Conservation (phyloP, 2,113 vertebrate species). For the Bos javanicus region DNA sequence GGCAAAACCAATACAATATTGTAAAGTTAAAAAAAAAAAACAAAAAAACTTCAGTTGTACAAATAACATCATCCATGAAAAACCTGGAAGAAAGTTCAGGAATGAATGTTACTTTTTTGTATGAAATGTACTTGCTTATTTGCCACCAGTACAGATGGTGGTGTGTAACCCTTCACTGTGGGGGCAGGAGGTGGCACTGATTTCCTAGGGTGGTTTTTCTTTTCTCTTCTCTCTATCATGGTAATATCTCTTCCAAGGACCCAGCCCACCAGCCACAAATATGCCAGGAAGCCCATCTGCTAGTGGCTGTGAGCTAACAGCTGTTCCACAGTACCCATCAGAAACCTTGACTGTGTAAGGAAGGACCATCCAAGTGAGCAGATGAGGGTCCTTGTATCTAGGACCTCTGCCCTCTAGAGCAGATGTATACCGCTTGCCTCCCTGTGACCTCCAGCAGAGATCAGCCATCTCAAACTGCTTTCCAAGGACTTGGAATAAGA, state of each 20-base stretch:
- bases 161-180: neutral
- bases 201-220: neutral
- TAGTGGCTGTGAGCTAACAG: neutral
- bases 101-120: neutral
- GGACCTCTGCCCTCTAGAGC: neutral
- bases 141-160: neutral
- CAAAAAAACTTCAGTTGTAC: neutral
- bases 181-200: neutral
- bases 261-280: neutral
- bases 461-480: neutral
- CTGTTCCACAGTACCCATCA: neutral
- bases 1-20: too few species aligned
- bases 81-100: neutral
- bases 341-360: neutral
- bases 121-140: neutral
- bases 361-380: neutral
- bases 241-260: neutral
- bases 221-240: neutral
- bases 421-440: neutral
- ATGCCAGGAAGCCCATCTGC: constrained; percentile 10
- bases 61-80: neutral
- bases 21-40: too few species aligned
- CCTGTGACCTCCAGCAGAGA: neutral
- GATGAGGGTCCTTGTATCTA: neutral
- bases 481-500: accelerated